Conservation (phyloP, 2,113 vertebrate genomes). For the Irena cyanogastra region DNA sequence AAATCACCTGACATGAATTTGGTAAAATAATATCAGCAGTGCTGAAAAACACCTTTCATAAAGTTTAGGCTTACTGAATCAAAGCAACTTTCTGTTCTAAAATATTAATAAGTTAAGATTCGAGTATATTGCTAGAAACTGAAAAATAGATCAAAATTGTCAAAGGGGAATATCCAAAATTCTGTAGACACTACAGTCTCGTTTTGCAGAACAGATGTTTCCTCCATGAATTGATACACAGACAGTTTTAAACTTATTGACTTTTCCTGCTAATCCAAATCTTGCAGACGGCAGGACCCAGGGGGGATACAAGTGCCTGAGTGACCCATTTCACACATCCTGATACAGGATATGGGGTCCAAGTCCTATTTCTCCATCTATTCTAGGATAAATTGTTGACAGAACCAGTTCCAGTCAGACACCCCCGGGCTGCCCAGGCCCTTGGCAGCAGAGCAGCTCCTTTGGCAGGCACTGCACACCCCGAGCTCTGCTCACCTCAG, state of each 20-base stretch:
- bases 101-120: neutral
- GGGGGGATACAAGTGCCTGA: neutral
- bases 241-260: neutral
- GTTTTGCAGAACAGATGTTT: neutral
- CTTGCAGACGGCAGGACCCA: fast-evolving
- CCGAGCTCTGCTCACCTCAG: neutral
- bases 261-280: neutral
- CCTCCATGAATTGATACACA: neutral
- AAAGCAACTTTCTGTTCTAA: neutral
- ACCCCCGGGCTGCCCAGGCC: neutral
- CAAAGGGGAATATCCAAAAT: neutral
- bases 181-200: neutral
- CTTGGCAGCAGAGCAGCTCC: neutral
- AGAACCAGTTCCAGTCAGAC: neutral
- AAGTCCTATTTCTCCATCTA: neutral
- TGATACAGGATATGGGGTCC: neutral
- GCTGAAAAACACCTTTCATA: neutral
- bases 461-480: neutral
- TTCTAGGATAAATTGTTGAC: too few species aligned
- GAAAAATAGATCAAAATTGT: neutral
- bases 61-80: neutral
- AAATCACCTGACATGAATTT: neutral
- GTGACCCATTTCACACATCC: neutral
- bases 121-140: neutral
- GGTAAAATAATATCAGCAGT: neutral